Base-by-base conservation (phyloP, 2,113 vertebrate species). In the Mesoclemmys tuberculata region DNA sequence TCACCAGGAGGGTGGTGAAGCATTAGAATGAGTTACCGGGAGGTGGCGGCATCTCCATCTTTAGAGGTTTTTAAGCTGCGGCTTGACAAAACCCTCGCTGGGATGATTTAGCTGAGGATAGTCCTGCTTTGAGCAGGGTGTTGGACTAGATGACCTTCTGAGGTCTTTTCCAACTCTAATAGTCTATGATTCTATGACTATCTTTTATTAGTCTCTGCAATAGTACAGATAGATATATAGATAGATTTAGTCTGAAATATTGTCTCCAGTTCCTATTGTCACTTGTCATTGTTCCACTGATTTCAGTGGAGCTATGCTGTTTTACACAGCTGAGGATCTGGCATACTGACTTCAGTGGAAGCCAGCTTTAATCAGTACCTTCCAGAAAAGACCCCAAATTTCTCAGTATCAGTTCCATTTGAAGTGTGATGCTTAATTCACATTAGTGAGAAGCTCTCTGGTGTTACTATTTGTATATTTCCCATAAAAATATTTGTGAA, bases 401-500 rank as follows among this genome's bases (percentile, higher is more conserved):
- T 94, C 84, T 79, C 78, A 88, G 48, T 75, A 91, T 24, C 86
- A 80, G 55, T 21, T 95, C 92, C 93, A 61, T 46, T 88, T 92
- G 89, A 97, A 82, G 83, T 90, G 94, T 88, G 89, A 84, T 80
- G 83, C 91, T 95, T 93, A 94, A 89, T 92, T 88, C 90, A 85
- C 61, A 93, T 95, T 92, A 89, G 84, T 88, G 56, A 1, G 7
- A 68, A 84, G 82, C 55, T 92, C 71, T 77, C 93, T 95, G 92
- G 79, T 85, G 87, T 82, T 56, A 11, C 27, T 2, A 44, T 21
- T 92, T 26, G 5, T 26, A 80, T 56, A 29, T 54, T 35, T 88
- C 46, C 41, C 80, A 48, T 41, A 1, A n/a, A 14, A 51, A 77
- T 48, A 44, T n/a, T 16, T 16, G 5, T 0, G 2, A 91, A 79